Evolutionary conservation across 2,888 invertebrate genomes (phyloP).

Genomic region (Didymodactylos carnosus): DNA sequence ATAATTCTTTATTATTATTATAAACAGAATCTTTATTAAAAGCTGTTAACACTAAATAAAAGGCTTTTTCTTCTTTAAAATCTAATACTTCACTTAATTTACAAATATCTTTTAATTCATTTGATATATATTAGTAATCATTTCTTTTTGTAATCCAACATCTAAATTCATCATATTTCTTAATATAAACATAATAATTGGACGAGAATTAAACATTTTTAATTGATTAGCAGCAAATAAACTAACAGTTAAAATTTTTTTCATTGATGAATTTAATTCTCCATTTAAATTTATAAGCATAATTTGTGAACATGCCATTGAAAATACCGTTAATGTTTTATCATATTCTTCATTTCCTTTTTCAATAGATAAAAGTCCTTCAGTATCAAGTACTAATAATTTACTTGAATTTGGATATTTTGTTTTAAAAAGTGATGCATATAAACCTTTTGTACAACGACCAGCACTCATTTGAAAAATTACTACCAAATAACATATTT

Average conservation of each 20-base stretch:
- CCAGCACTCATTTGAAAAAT: neutral
- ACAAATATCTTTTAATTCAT: neutral
- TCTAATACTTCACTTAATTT: neutral
- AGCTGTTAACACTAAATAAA: neutral
- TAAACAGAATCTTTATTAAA: neutral
- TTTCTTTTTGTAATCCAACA: neutral
- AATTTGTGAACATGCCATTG: neutral
- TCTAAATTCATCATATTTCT: neutral
- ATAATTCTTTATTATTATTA: neutral
- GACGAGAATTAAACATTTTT: neutral
- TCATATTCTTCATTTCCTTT: neutral
- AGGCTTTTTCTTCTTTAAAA: neutral
- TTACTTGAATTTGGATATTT: neutral
- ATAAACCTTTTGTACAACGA: neutral
- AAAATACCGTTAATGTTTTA: neutral
- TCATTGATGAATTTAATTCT: neutral
- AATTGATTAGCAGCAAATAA: neutral
- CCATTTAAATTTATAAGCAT: neutral
- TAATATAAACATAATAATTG: neutral
- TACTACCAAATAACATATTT: neutral
- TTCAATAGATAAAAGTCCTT: neutral
- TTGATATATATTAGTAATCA: neutral
- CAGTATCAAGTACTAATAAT: neutral
- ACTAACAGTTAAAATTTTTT: neutral
- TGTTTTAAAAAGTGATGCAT: neutral